Base-by-base conservation (phyloP, 2,797 vertebrate species). In the Rhinichthys osculus region DNA sequence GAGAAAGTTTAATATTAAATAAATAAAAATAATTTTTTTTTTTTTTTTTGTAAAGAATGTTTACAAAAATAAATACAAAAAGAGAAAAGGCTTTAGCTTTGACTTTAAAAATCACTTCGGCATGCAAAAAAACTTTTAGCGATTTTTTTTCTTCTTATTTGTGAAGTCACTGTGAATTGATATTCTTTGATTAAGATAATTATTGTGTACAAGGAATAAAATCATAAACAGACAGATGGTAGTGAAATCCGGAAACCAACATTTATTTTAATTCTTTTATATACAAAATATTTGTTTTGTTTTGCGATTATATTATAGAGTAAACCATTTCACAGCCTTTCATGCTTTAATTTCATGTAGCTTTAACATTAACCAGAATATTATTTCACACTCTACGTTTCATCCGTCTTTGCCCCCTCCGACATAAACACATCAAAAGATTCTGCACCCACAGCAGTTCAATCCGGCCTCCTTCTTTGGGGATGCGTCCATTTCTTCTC, bases 261-360 rank as follows among this genome's bases (percentile, higher is more conserved):
- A 97, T 97, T 98, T 97, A 97, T 97, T 97, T 96, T n/a, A 80
- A 92, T 90, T 90, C 94, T 96, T 95, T 95, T 96, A 96, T 96
- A 97, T 98, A 98, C 96, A 98, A 98, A 98, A 97, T 96, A 95
- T 74, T 94, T 82, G 38, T 76, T 77, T 78, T 62, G 47, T 80
- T 95, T 96, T 94, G 95, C 94, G 95, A 96, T 95, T 87, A 94
- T 95, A 96, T 95, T 94, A 94, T 96, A 95, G 94, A 95, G 94
- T 96, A 94, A 96, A 96, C 95, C 93, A 95, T 95, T 94, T 91
- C 94, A 95, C 95, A 95, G 94, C 93, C 95, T 93, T 94, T 96
- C 97, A 97, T 97, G 96, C 97, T 96, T 96, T 93, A 92, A 91
- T 94, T 94, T 82, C 93, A 91, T 93, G 94, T 95, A 95, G 94